These are phyloP conservation scores for Temnothorax nylanderi DNA, from an alignment of 1,140 invertebrate species.

Conservation along the genomic window DNA sequence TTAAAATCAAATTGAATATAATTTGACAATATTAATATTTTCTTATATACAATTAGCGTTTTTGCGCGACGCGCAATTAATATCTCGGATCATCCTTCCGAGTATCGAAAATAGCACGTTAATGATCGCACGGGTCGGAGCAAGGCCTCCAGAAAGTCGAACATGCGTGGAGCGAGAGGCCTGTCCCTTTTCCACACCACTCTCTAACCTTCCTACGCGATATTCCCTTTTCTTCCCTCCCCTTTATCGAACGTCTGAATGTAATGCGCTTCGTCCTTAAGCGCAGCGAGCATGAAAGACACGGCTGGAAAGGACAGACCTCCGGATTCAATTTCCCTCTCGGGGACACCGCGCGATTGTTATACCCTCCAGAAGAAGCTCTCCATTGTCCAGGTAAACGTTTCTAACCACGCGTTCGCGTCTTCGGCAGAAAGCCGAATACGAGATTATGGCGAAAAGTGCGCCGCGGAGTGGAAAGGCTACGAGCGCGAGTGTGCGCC, in stretches of 20 bases:
- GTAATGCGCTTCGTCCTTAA: neutral
- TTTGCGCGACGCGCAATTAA: neutral
- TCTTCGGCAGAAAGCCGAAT: neutral
- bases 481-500: neutral
- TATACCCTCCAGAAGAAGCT: neutral
- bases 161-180: neutral
- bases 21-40: neutral
- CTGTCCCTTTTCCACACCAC: constrained; percentile 4
- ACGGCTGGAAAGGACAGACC: neutral
- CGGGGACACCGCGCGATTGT: neutral
- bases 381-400: neutral
- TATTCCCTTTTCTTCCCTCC: neutral
- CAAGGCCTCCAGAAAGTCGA: constrained; percentile 9
- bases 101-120: neutral
- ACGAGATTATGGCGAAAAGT: neutral
- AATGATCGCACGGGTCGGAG: constrained; percentile 1
- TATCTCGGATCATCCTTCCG: neutral
- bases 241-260: neutral
- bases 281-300: neutral
- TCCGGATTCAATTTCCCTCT: neutral
- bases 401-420: neutral
- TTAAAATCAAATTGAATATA: too few species aligned
- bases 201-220: neutral
- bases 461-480: neutral
- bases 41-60: neutral